Evolutionary conservation across 2,113 vertebrate species (phyloP).

Genomic region (Chionis minor): DNA sequence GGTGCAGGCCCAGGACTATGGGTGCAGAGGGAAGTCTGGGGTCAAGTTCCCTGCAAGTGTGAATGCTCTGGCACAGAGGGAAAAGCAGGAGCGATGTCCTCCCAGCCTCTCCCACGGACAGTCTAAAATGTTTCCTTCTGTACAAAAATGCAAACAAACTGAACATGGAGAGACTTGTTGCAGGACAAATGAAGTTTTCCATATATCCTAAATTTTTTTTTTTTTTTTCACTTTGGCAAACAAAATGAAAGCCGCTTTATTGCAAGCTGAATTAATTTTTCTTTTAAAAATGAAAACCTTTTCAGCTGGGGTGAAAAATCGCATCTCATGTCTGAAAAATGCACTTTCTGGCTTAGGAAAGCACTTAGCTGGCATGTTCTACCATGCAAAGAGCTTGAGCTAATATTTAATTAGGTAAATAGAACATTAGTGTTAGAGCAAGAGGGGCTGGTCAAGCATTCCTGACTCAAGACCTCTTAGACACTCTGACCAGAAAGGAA

Average conservation of each 20-base stretch:
- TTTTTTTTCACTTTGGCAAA: background rate
- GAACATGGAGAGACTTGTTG: background rate
- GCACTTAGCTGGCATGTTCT: background rate
- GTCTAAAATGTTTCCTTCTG: background rate
- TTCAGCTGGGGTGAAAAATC: background rate
- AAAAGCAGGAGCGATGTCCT: background rate
- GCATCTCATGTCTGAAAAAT: background rate
- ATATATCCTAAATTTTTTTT: background rate
- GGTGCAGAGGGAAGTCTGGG: background rate
- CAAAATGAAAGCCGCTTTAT: background rate
- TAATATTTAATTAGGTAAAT: background rate
- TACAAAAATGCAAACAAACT: background rate
- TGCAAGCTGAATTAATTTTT: background rate
- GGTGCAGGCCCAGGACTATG: background rate
- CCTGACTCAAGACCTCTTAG: background rate
- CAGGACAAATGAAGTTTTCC: background rate
- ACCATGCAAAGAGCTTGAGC: background rate
- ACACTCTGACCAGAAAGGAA: background rate
- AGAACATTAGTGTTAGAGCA: background rate
- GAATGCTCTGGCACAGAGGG: accelerated
- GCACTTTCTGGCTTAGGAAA: background rate
- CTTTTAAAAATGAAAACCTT: background rate
- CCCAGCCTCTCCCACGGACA: accelerated
- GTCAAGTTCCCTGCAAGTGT: background rate
- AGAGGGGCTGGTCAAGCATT: background rate